Evolutionary conservation across 2,797 vertebrate species (phyloP).

Genomic region (Eulemur mongoz): DNA sequence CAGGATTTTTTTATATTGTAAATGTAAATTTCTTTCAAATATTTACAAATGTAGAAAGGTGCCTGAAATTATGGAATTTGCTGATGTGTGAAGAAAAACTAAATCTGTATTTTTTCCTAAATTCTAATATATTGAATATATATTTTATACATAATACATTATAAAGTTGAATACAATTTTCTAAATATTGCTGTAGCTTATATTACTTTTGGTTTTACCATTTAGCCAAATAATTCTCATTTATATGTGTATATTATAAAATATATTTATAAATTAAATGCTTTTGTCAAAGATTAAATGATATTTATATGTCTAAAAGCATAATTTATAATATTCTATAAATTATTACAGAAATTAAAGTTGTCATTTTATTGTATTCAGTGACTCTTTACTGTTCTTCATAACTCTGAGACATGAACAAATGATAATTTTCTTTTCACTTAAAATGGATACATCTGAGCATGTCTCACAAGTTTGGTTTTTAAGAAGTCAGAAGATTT

Average conservation of each 20-base stretch:
- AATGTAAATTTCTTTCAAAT: slow-evolving; percentile 23
- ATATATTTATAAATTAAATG: slow-evolving; percentile 10
- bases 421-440: slow-evolving; percentile 10
- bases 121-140: not conserved
- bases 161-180: not conserved
- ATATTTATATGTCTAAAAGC: slow-evolving; percentile 3
- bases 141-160: not conserved
- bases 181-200: not conserved
- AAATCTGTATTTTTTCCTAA: not conserved
- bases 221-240: slow-evolving; percentile 12
- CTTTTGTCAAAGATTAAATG: not conserved
- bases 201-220: slow-evolving; percentile 1
- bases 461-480: not conserved
- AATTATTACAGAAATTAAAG: slow-evolving; percentile 36
- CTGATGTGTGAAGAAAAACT: not conserved
- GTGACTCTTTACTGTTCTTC: slow-evolving; percentile 13
- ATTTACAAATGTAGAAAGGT: not conserved
- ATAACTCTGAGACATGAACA: not conserved
- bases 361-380: slow-evolving; percentile 15
- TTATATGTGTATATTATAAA: slow-evolving; percentile 1
- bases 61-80: not conserved
- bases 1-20: not conserved
- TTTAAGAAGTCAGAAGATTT: slow-evolving; percentile 29
- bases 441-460: slow-evolving; percentile 9
- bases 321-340: not conserved